Base-by-base conservation (phyloP, 2,888 invertebrate species). In the Caenorhabditis imperialis region DNA sequence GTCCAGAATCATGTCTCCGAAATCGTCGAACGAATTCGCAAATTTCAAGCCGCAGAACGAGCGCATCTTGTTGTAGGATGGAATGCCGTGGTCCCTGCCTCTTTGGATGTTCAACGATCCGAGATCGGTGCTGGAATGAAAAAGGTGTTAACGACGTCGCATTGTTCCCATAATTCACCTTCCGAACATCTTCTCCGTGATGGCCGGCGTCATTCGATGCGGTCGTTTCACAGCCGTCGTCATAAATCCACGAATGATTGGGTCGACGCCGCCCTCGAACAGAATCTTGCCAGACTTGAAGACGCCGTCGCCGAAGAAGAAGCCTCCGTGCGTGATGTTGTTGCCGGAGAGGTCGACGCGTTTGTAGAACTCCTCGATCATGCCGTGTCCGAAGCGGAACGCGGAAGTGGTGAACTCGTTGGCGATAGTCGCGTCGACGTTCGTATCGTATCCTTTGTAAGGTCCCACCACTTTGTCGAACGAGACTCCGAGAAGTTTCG, bases 351-450 rank as follows among this genome's bases (percentile, higher is more conserved):
- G 92, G 88, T 95, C 93, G 30, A 95, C 91, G 54, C 96, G 92
- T 82, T 94, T 92, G 38, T 98, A 90, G 61, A 94, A 91, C 62
- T 86, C 86, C 77, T 97, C 96, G 57, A 99, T 96, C 76, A 99
- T 91, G 0, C 96, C 94, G 89, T 99, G 99, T 0, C 99, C 99
- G 89, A 99, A 96, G 69, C 89, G 91, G 58, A 98, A 90, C 0
- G 98, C 98, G 10, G 96, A 96, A 0, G 98, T 96, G 0, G 98
- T 96, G 89, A 99, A 99, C 23, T 94, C 96, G 88, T 98, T 99
- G 1, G 95, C 92, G 80, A 99, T 93, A 1, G 93, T 92, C 0
- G 97, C 93, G 88, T 98, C 93, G 0, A 94, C 69, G 38, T 91
- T 91, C 0, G 93, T 91, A 88, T 96, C 90, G 88, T 99, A 99